Evolutionary conservation across 2,113 vertebrate species (phyloP).

Genomic region (Hippocampus abdominalis): DNA sequence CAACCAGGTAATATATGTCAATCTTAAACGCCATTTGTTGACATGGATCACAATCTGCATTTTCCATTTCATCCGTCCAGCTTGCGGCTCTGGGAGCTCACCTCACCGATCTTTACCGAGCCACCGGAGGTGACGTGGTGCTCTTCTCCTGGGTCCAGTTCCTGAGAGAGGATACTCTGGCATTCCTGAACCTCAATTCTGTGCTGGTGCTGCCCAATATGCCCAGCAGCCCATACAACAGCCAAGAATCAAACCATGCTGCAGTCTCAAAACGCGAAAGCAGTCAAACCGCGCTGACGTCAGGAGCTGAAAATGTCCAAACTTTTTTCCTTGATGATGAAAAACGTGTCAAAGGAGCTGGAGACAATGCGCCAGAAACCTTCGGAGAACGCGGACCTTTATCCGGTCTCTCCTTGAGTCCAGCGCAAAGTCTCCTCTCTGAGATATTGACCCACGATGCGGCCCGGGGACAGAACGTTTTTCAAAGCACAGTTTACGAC

Average conservation of each 20-base stretch:
- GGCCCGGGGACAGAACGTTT: conserved; percentile 75
- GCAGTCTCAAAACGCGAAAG: background rate
- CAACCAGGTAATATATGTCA: conserved; percentile 73
- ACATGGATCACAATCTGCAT: background rate
- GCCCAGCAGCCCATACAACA: background rate
- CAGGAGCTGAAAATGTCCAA: background rate
- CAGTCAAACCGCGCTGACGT: background rate
- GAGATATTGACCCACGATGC: conserved; percentile 82
- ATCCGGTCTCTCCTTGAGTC: conserved; percentile 48
- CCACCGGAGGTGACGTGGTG: conserved; percentile 78
- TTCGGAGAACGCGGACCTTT: background rate
- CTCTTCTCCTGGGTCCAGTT: conserved; percentile 91
- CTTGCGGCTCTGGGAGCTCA: conserved; percentile 71
- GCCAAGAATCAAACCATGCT: background rate
- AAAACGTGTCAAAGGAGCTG: conserved; percentile 4
- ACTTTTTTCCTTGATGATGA: background rate
- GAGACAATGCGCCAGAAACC: background rate
- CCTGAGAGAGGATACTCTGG: conserved; percentile 81
- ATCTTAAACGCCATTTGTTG: background rate
- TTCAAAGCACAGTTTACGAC: conserved; percentile 75
- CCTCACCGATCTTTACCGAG: conserved; percentile 80
- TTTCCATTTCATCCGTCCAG: conserved; percentile 19
- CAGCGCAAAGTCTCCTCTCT: conserved; percentile 73
- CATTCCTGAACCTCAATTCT: conserved; percentile 77
- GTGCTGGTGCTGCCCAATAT: conserved; percentile 73